Conservation (phyloP, 2,113 vertebrate species). For the Esox niger region DNA sequence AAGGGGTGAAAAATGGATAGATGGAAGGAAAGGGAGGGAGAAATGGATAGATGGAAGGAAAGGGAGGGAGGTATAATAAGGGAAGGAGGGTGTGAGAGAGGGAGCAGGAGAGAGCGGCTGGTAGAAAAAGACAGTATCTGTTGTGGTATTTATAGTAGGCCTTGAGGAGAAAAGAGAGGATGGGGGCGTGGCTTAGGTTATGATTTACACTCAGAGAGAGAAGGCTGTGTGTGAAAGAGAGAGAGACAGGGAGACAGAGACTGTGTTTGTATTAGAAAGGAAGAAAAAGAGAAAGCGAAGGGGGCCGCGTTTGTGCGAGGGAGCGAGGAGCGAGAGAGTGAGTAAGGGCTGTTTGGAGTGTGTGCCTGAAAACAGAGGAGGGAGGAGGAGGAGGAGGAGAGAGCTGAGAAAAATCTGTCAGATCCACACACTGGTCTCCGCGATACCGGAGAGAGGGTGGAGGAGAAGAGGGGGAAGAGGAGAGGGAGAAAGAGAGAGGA, state of each 20-base stretch:
- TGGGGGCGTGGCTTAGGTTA: slow-evolving; percentile 12
- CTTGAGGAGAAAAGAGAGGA: not conserved
- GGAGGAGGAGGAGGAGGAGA: not conserved
- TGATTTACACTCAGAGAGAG: slow-evolving; percentile 7
- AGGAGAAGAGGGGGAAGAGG: not conserved
- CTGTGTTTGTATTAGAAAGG: not conserved
- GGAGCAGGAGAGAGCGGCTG: not conserved
- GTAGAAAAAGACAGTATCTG: not conserved
- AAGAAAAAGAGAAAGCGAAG: not conserved
- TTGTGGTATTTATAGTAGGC: slow-evolving; percentile 2
- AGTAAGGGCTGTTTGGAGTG: slow-evolving; percentile 6
- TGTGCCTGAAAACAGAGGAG: not conserved
- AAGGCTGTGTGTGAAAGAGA: not conserved
- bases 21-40: not conserved
- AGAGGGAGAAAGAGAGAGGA: not conserved
- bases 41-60: too few species aligned
- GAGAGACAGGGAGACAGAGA: not conserved
- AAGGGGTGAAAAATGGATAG: not conserved
- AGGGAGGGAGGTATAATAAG: not conserved
- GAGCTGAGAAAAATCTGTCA: slow-evolving; percentile 9
- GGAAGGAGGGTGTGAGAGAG: not conserved
- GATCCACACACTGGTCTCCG: slow-evolving; percentile 1
- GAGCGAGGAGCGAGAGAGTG: not conserved
- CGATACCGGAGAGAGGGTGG: not conserved
- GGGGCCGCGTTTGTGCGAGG: not conserved